A percentile compares a stretch with the other conserved stretches of the same genome.
Evolutionary conservation across 2,888 invertebrate species (phyloP).

Genomic region (Antheraea yamamai): DNA sequence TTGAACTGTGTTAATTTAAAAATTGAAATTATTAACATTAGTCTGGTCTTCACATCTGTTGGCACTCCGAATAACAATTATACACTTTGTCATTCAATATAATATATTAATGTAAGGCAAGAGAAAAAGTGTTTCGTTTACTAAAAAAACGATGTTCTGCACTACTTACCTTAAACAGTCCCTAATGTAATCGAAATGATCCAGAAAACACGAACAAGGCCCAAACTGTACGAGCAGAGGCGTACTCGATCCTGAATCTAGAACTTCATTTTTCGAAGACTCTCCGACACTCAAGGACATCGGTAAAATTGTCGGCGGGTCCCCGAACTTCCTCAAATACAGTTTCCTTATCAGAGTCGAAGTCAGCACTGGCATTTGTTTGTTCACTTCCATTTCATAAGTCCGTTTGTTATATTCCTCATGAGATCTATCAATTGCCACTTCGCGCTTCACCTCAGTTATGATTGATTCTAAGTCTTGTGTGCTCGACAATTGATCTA

Average conservation of each 20-base stretch:
- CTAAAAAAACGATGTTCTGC: no score
- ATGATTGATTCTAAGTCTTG: constrained; percentile 63
- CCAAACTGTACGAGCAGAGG: constrained; percentile 43
- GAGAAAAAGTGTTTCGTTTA: no score
- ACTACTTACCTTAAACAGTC: constrained; percentile 50
- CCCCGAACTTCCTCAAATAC: constrained; percentile 48
- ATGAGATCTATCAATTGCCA: constrained; percentile 56
- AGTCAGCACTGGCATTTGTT: constrained; percentile 34
- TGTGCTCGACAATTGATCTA: constrained; percentile 44
- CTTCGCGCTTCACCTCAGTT: constrained; percentile 59
- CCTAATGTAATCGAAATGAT: constrained; percentile 53
- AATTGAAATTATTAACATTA: no score
- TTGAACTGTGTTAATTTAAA: no score
- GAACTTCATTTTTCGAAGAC: constrained; percentile 35
- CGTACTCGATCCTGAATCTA: constrained; percentile 29
- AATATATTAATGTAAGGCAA: no score
- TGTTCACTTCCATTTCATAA: constrained; percentile 48
- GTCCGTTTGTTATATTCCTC: constrained; percentile 47
- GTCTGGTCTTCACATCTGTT: no score
- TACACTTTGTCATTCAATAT: no score
- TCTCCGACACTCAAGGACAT: constrained; percentile 35
- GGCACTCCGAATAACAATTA: no score
- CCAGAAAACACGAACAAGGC: constrained; percentile 50
- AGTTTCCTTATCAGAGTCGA: constrained; percentile 58
- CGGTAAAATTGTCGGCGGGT: constrained; percentile 50